These are phyloP conservation scores for Drosophila colorata DNA, from an alignment of 2,888 invertebrate genomes.

Conservation along the genomic window DNA sequence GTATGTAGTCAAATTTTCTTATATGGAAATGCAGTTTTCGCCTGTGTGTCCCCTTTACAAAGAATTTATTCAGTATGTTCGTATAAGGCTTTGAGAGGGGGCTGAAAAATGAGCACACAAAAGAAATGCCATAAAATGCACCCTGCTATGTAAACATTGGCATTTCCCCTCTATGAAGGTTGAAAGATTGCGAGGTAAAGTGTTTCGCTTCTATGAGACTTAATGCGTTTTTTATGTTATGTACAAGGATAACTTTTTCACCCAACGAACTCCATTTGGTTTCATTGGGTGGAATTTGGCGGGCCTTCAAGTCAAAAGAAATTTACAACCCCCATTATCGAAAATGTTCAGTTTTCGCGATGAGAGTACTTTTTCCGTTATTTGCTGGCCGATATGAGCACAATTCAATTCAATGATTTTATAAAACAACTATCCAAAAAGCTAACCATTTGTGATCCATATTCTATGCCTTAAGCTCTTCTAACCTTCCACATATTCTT, in stretches of 20 bases:
- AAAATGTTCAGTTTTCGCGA: conserved; percentile 27
- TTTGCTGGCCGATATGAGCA: not conserved
- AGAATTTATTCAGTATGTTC: conserved; percentile 20
- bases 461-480: too few relatives aligned
- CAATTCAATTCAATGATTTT: not conserved
- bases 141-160: conserved; percentile 72
- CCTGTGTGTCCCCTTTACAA: conserved; percentile 20
- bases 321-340: conserved; percentile 57
- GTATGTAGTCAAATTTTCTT: not conserved
- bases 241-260: conserved; percentile 53
- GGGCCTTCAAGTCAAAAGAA: conserved; percentile 41
- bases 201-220: conserved; percentile 64
- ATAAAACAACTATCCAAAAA: not conserved
- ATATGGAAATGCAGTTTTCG: conserved; percentile 4
- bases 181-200: conserved; percentile 62
- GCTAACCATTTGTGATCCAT: too few relatives aligned
- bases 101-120: conserved; percentile 32
- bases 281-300: conserved; percentile 30
- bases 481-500: too few relatives aligned
- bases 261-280: conserved; percentile 45
- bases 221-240: conserved; percentile 80
- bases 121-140: conserved; percentile 64
- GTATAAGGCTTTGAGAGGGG: conserved; percentile 6
- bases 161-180: conserved; percentile 70
- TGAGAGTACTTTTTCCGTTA: not conserved